Evolutionary conservation across 2,888 invertebrate species (phyloP), one percentile per base, ranked within the genome.

Genomic region (Latrodectus elegans): DNA sequence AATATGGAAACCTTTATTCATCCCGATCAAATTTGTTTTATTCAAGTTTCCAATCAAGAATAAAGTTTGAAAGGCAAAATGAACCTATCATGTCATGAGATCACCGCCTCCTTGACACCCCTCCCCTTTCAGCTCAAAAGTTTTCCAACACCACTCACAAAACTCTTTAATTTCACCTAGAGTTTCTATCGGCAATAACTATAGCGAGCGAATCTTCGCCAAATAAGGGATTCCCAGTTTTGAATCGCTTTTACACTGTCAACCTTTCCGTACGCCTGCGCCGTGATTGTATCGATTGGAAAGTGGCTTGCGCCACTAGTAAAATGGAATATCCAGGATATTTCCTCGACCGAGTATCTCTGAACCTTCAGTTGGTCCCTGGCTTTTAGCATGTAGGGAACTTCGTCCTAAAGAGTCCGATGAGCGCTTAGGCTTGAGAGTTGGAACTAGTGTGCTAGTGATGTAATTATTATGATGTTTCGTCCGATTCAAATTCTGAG

Each of bases 351-450:
- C 74, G 68, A 74, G 26, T 74, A 51, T 74, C 71, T 22, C 75
- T 52, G 71, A 52, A 71, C 55, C 76, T 53, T 76, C 76, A 83
- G 83, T 83, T 83, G 83, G 83, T 76, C 52, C 76, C 71, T 75
- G 68, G 82, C 75, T 68, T 82, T 75, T 83, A 68, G 76, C 83
- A 83, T 83, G 82, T 82, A 68, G 82, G 73, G 74, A 68, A 49
- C 55, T 38, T 38, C 68, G 22, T 52, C 26, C 53, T 52, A 55
- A 17, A 38, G 52, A 52, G 26, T 68, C 52, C 74, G 64, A 14
- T 38, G n/a, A 65, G 53, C 22, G 38, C 55, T n/a, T 82, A 75
- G 68, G 82, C 65, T 82, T 82, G 38, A 82, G 51, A 73, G 65
- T 65, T 65, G 26, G 80, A 60, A 26, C 51, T 14, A 73, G 71